Base-by-base conservation (phyloP, 2,888 invertebrate genomes). In the Amphiduros pacificus region DNA sequence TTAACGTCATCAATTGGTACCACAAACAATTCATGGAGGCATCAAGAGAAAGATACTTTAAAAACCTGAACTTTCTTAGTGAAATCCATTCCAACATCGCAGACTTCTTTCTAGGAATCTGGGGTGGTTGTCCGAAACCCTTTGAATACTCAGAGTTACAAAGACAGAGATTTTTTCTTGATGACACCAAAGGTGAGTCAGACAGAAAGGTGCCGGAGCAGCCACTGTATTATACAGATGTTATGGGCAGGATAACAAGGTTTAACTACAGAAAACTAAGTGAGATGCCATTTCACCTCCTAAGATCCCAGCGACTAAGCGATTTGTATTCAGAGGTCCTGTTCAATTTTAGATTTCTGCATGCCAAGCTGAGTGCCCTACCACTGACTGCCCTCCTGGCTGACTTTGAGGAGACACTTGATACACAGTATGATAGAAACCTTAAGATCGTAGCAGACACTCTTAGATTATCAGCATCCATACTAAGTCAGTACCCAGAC, bases 1-100 rank as follows among this genome's bases (percentile, higher is more conserved):
- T 97, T 0, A 95, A 92, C 74, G 98, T 99, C 1, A 90, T 98
- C 86, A 95, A 95, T 84, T 99, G 98, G 98, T 98, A 96, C 81
- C 97, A 98, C 81, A 85, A 95, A 59, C 96, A 97, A 84, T 98
- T 98, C 83, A 87, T 83, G 62, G 79, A 83, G 67, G 79, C 97
- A 0, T 96, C 97, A 0, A 89, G 90, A 58, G 96, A 97, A 81
- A 85, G 97, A 52, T 99, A 98, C 84, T 97, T 99, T 85, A 94
- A 94, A 82, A 97, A 98, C 77, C 90, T 94, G 88, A 95, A 95
- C 81, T 93, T 95, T 90, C 92, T 94, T 0, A 91, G 91, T 84
- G 94, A 95, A 80, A 96, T 97, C 79, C 98, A 99, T 80, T 95
- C 96, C 0, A 93, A 93, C 86, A 94, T 97, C 69, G 96, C 98